These are phyloP conservation scores for Microctonus hyperodae DNA, from an alignment of 2,888 invertebrate species.

Conservation along the genomic window DNA sequence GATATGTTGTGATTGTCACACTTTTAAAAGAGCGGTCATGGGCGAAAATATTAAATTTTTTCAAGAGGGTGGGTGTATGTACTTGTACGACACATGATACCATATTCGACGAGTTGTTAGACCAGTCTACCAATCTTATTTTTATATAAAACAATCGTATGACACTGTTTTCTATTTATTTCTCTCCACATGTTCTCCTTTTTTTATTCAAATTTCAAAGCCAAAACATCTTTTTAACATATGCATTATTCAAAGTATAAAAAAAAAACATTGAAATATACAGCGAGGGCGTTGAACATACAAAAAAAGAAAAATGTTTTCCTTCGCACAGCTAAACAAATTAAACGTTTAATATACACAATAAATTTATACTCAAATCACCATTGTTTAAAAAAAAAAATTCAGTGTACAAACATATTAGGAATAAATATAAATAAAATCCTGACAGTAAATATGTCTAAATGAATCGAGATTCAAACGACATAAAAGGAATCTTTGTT, in stretches of 20 bases:
- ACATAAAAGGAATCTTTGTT: slow-evolving; percentile 18
- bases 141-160: slow-evolving; percentile 11
- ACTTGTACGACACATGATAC: slow-evolving; percentile 18
- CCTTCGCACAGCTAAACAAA: background rate
- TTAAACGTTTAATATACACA: background rate
- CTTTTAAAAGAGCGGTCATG: slow-evolving; percentile 28
- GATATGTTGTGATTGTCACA: slow-evolving; percentile 11
- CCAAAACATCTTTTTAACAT: too few species aligned
- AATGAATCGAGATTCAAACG: slow-evolving; percentile 8
- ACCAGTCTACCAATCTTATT: slow-evolving; percentile 15
- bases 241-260: too few species aligned
- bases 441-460: background rate
- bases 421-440: background rate
- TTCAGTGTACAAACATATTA: background rate
- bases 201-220: background rate
- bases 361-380: background rate
- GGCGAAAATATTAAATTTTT: slow-evolving; percentile 18
- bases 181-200: background rate
- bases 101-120: slow-evolving; percentile 24
- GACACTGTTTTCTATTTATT: background rate
- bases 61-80: slow-evolving; percentile 1
- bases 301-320: too few species aligned
- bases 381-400: background rate
- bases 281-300: too few species aligned
- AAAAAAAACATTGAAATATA: too few species aligned